Conservation (phyloP, 2,113 vertebrate genomes). For the Siniperca knerii region DNA sequence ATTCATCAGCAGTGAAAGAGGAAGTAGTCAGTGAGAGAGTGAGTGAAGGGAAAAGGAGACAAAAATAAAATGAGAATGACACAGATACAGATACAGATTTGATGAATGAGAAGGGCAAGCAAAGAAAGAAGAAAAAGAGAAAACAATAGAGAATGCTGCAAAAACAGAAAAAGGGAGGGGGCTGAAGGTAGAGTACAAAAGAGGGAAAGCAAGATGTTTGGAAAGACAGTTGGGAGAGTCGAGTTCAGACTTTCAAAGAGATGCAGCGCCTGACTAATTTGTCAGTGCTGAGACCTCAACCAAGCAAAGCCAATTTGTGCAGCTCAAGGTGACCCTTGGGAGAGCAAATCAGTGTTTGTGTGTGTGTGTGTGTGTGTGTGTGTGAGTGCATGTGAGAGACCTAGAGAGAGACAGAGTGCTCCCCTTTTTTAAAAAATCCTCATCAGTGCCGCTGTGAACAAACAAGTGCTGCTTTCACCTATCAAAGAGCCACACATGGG, state of each 20-base stretch:
- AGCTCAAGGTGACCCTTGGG: conserved; percentile 72
- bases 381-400: neutral
- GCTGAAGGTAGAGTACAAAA: conserved; percentile 36
- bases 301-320: conserved; percentile 73
- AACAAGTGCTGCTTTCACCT: conserved; percentile 56
- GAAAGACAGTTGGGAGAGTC: conserved; percentile 36
- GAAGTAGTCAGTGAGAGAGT: conserved; percentile 26
- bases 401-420: conserved; percentile 13
- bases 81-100: conserved; percentile 41
- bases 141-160: conserved; percentile 22
- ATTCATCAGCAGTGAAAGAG: conserved; percentile 50
- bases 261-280: conserved; percentile 69
- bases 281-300: conserved; percentile 64
- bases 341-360: conserved; percentile 40
- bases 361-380: conserved; percentile 31
- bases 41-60: conserved; percentile 30
- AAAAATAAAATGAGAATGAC: conserved; percentile 37
- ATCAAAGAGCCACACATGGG: conserved; percentile 47
- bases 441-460: conserved; percentile 52
- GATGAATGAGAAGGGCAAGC: conserved; percentile 47
- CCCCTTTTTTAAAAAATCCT: conserved; percentile 39
- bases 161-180: conserved; percentile 9
- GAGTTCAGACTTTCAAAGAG: conserved; percentile 69
- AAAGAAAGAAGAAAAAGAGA: conserved; percentile 9
- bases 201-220: conserved; percentile 28